Conservation (phyloP, 2,888 invertebrate species). For the Malthinus seriepunctatus region DNA sequence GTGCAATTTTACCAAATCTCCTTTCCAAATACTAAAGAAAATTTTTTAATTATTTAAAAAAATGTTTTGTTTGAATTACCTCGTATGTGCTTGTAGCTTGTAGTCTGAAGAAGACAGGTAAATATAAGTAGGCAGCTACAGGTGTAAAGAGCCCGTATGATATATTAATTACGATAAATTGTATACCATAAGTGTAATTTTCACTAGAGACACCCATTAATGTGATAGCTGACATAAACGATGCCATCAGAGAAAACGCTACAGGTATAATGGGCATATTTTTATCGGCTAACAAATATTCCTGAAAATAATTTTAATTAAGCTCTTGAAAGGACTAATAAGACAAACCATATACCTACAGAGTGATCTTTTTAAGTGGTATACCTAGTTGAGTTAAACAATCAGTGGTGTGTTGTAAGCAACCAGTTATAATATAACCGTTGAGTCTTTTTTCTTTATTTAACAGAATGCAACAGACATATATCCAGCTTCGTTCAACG, state of each 20-base stretch:
- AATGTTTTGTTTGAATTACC: too few species aligned
- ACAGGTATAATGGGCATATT: slow-evolving; percentile 81
- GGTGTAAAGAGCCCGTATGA: slow-evolving; percentile 78
- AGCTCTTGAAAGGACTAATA: too few species aligned
- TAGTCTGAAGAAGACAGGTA: slow-evolving; percentile 84
- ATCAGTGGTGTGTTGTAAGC: too few species aligned
- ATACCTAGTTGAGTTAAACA: too few species aligned
- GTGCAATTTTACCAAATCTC: slow-evolving; percentile 77
- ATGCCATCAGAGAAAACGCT: slow-evolving; percentile 89
- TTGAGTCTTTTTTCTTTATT: too few species aligned
- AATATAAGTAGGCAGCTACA: slow-evolving; percentile 73
- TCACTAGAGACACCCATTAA: slow-evolving; percentile 88
- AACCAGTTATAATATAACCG: too few species aligned
- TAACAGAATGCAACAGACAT: too few species aligned
- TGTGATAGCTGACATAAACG: slow-evolving; percentile 90
- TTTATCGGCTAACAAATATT: slow-evolving; percentile 81
- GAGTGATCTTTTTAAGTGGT: too few species aligned
- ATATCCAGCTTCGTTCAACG: too few species aligned
- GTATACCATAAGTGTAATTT: slow-evolving; percentile 81
- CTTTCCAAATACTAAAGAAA: slow-evolving; percentile 79
- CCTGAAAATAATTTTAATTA: slow-evolving; percentile 56
- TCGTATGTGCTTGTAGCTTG: slow-evolving; percentile 89
- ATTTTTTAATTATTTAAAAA: too few species aligned
- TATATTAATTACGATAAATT: slow-evolving; percentile 77
- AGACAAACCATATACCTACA: too few species aligned